Percentiles rank a stretch among this genome's conserved stretches.
Conservation (phyloP, 2,113 vertebrate species). For the Tragelaphus buxtoni region DNA sequence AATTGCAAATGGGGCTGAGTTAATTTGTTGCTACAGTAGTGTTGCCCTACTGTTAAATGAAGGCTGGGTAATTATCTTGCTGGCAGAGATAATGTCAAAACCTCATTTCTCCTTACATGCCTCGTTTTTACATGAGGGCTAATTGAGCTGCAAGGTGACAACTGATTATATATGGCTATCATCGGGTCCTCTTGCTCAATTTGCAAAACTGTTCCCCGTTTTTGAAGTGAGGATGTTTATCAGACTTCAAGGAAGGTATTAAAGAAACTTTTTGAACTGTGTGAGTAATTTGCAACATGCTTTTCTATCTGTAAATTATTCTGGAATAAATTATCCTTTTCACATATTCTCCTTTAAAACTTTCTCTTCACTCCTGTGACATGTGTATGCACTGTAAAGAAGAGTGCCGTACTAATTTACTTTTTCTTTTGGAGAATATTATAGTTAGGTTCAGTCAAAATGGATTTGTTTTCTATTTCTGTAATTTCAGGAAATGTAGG, state of each 20-base stretch:
- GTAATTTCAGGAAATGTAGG: background rate
- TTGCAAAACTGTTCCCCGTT: slow-evolving; percentile 81
- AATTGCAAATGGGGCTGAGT: slow-evolving; percentile 90
- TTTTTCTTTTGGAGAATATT: background rate
- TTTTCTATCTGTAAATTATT: slow-evolving; percentile 68
- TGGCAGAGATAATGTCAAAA: slow-evolving; percentile 89
- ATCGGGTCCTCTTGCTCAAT: slow-evolving; percentile 81
- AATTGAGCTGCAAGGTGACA: slow-evolving; percentile 91
- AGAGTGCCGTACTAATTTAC: background rate
- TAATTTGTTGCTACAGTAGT: slow-evolving; percentile 91
- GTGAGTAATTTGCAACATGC: slow-evolving; percentile 71
- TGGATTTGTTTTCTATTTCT: background rate
- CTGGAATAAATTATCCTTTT: slow-evolving; percentile 60
- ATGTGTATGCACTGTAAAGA: background rate
- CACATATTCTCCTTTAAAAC: background rate
- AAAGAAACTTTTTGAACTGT: slow-evolving; percentile 75
- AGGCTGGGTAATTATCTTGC: slow-evolving; percentile 91
- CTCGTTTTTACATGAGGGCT: slow-evolving; percentile 89
- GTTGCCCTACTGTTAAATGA: slow-evolving; percentile 91
- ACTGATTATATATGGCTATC: slow-evolving; percentile 86
- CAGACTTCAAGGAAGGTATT: slow-evolving; percentile 75
- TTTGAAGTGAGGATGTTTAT: slow-evolving; percentile 82
- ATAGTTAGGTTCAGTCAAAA: background rate
- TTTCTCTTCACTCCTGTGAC: slow-evolving; percentile 22
- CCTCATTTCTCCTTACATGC: slow-evolving; percentile 89